Percentiles rank a stretch among this genome's conserved stretches.
phyloP scores from a whole-genome alignment of 2,797 vertebrate genomes.

The Calcarius lapponicus region DNA sequence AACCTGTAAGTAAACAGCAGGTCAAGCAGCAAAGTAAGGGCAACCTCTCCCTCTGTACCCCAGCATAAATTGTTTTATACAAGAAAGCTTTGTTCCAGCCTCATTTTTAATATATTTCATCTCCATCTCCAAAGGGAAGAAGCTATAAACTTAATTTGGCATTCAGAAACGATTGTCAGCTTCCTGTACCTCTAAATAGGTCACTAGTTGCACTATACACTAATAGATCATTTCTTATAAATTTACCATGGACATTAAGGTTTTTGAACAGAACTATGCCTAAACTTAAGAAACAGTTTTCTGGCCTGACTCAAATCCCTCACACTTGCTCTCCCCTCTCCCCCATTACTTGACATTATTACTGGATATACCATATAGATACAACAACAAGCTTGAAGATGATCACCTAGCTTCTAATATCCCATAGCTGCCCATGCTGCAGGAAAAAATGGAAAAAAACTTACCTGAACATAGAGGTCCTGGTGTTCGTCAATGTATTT shows the following conservation, averaged over 20 bases:
- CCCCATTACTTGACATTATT: not conserved
- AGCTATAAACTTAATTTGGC: not conserved
- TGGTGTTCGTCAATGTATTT: conserved; percentile 91
- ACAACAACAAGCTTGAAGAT: not conserved
- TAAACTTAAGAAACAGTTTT: not conserved
- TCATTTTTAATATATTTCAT: not conserved
- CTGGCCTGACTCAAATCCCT: not conserved
- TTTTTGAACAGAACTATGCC: not conserved
- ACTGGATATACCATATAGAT: not conserved
- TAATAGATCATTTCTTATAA: not conserved
- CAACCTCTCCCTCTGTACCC: not conserved
- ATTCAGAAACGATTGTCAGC: not conserved
- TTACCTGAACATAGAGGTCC: conserved; percentile 89
- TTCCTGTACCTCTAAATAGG: not conserved
- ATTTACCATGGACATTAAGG: not conserved
- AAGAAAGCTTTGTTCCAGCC: not conserved
- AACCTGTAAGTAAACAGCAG: not conserved
- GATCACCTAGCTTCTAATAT: not conserved
- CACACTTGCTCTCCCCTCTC: not conserved
- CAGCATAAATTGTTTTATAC: not conserved
- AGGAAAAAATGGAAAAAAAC: not conserved
- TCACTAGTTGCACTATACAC: not conserved
- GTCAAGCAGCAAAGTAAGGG: not conserved
- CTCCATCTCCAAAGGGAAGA: not conserved
- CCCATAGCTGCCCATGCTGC: not conserved